phyloP scores from a whole-genome alignment of 2,888 invertebrate genomes.

The Molanna angustata region DNA sequence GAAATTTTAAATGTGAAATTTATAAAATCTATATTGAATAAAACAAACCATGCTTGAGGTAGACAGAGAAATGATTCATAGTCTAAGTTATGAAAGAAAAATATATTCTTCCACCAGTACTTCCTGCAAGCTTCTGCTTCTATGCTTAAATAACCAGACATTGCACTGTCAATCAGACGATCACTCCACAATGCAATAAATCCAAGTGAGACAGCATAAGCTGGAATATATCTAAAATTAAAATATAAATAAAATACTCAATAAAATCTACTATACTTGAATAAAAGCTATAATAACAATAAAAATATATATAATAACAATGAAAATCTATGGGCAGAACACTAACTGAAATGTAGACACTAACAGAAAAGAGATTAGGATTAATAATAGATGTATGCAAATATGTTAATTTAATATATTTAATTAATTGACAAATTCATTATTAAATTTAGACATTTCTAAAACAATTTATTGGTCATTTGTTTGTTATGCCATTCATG shows the following conservation, averaged over 20 bases:
- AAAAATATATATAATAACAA: not conserved
- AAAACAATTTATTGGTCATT: too few species aligned
- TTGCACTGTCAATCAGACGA: slow-evolving; percentile 46
- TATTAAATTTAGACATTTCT: too few species aligned
- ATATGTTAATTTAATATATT: too few species aligned
- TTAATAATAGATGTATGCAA: too few species aligned
- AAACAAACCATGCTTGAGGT: slow-evolving; percentile 38
- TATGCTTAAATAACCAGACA: slow-evolving; percentile 39
- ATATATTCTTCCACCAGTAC: slow-evolving; percentile 45
- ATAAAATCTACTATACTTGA: slow-evolving; percentile 5
- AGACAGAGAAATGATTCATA: slow-evolving; percentile 35
- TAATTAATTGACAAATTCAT: too few species aligned
- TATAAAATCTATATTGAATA: not conserved
- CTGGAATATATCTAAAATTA: slow-evolving; percentile 44
- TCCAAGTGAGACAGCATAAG: slow-evolving; percentile 45
- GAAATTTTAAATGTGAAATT: not conserved
- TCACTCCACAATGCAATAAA: slow-evolving; percentile 44
- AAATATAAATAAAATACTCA: slow-evolving; percentile 2
- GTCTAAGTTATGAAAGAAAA: slow-evolving; percentile 42
- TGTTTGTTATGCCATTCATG: too few species aligned
- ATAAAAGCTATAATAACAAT: not conserved
- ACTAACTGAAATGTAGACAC: too few species aligned
- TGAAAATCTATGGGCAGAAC: too few species aligned
- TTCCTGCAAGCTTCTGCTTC: slow-evolving; percentile 39
- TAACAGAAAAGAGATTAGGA: too few species aligned